Evolutionary conservation across 2,888 invertebrate genomes (phyloP), one percentile per base, ranked within the genome.

Genomic region (Agrotis ipsilon): DNA sequence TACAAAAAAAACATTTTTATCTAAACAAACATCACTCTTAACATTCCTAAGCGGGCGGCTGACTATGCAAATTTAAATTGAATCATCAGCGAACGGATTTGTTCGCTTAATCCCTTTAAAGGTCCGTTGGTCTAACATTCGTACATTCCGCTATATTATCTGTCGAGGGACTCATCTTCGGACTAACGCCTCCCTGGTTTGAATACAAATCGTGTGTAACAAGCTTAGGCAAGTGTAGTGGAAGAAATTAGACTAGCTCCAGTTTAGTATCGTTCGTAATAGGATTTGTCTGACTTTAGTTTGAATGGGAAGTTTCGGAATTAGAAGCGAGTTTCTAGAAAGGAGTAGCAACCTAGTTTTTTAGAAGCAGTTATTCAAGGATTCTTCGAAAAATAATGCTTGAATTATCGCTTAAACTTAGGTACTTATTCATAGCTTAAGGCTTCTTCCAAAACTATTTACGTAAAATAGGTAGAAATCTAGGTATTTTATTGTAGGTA

Each of bases 41-140:
- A 68, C 59, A 51, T 48, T 21, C 45, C 58, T 81, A 68, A 81
- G 64, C 19, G 62, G 57, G 18, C 55, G 39, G 79, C 85, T 80
- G 81, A 68, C 75, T 90, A 93, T 93, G 93, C 89, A 91, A 93
- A 94, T 94, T 92, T 92, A 90, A 93, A 93, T 93, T 93, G 91
- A 94, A 93, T 92, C 89, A 90, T 89, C 90, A 90, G 85, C 81
- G 84, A 80, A 83, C 79, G 72, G 90, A 91, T 92, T 92, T 89
- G 90, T 86, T 68, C 80, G 70, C 72, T 68, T 89, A 89, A 89
- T 89, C 89, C 86, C 71, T 58, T 59, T 67, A 49, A 72, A 85
- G 83, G 83, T 76, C 78, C 76, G 68, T 58, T 74, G 63, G 78
- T 71, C 83, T 64, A 66, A 75, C 83, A 75, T 45, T 78, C 65